Evolutionary conservation across 2,888 invertebrate genomes (phyloP), one percentile per base, ranked within the genome.

Genomic region (Metallyticus violacea): DNA sequence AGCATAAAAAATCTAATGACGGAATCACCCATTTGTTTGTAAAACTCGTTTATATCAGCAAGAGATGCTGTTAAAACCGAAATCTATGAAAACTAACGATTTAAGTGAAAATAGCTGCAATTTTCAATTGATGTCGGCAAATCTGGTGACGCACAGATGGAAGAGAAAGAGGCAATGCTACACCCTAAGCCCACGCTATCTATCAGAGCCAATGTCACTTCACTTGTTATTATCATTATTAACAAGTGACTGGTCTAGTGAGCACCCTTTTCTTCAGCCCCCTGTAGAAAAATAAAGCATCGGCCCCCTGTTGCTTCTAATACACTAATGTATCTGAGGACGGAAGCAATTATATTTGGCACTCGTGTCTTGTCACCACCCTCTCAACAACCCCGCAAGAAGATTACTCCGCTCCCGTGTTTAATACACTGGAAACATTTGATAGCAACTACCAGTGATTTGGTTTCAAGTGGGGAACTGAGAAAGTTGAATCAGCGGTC

Each of bases 241-340:
- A 86, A 86, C 86, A 86, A 84, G 84, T 82, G 86, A 86, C 79
- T 86, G 86, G 86, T 85, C 84, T 76, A 84, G 79, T 86, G 84
- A 30, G 40, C 84, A 29, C 79, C 27, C 26, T 40, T n/a, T 22
- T 26, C 85, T 27, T 79, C 40, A 83, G 25, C 40, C 78, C 81
- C 25, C 78, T 77, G 5, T 30, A 30, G 22, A 6, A 15, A 78
- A 26, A 78, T n/a, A 28, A 25, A 29, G 25, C 30, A 26, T n/a
- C 9, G 9, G 77, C 40, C 27, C 80, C 86, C 77, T 77, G 81
- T 86, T 28, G 82, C 78, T 81, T 77, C 77, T 84, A 86, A 86
- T 85, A 86, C 84, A 76, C 40, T 86, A 84, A 86, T 85, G 86
- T 84, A 79, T 85, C 84, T 86, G 86, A 84, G 84, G 83, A 83